These are phyloP conservation scores for Leptinotarsa tumamoca DNA, from an alignment of 2,888 invertebrate genomes.

Conservation along the genomic window DNA sequence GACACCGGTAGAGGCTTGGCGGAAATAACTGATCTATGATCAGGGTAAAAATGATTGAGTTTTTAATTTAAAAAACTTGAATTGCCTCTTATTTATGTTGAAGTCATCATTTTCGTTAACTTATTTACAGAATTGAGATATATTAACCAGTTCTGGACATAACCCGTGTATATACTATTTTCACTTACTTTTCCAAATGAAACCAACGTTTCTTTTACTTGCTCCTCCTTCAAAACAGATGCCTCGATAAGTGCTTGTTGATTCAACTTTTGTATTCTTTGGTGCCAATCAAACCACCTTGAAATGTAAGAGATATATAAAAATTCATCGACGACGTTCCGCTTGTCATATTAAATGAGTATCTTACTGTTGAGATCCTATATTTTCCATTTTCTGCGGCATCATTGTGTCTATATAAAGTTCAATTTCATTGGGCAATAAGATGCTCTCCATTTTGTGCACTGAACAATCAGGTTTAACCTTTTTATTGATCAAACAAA, in stretches of 20 bases:
- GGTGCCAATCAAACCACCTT: conserved; percentile 87
- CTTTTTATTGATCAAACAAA: conserved; percentile 41
- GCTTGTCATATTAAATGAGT: conserved; percentile 2
- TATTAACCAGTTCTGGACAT: too few species aligned
- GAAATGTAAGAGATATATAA: conserved; percentile 14
- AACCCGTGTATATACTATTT: background rate
- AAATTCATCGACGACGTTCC: background rate
- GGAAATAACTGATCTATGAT: too few species aligned
- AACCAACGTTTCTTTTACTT: conserved; percentile 85
- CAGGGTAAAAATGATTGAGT: too few species aligned
- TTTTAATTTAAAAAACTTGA: too few species aligned
- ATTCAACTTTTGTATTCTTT: conserved; percentile 84
- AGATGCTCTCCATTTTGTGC: conserved; percentile 68
- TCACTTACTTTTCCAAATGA: conserved; percentile 77
- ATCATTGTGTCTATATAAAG: conserved; percentile 79
- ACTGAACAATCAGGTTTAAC: conserved; percentile 2
- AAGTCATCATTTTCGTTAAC: too few species aligned
- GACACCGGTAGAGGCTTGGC: too few species aligned
- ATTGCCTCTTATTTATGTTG: too few species aligned
- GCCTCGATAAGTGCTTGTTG: conserved; percentile 91
- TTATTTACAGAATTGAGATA: too few species aligned
- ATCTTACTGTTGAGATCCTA: conserved; percentile 74
- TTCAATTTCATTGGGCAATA: conserved; percentile 79
- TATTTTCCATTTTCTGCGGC: conserved; percentile 73
- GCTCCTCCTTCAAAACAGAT: conserved; percentile 81